Evolutionary conservation across 2,113 vertebrate genomes (phyloP).

Genomic region (Sinocyclocheilus maitianheensis): DNA sequence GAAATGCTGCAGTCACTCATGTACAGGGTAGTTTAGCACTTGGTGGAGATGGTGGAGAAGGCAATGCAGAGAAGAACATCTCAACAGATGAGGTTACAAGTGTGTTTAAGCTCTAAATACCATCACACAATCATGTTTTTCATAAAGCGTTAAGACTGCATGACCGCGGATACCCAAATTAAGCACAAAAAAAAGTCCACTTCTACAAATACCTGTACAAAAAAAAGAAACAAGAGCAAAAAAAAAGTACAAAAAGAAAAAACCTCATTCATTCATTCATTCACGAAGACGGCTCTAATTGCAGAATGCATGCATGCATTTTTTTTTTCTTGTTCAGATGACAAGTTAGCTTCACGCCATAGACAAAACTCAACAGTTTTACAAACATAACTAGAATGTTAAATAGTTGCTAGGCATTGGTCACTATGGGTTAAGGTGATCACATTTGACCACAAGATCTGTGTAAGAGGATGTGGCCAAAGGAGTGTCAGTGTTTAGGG

Average conservation of each 20-base stretch:
- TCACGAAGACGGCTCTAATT: constrained; percentile 72
- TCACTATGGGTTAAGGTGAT: constrained; percentile 63
- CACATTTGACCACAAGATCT: constrained; percentile 23
- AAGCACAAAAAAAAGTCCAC: constrained; percentile 68
- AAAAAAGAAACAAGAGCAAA: constrained; percentile 58
- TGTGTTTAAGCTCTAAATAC: constrained; percentile 74
- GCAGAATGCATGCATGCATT: constrained; percentile 73
- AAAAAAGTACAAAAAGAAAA: constrained; percentile 60
- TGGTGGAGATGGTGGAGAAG: constrained; percentile 40
- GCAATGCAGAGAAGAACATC: constrained; percentile 53
- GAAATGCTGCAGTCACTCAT: neutral
- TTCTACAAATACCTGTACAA: constrained; percentile 77
- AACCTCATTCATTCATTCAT: constrained; percentile 73
- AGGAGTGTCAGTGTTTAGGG: constrained; percentile 5
- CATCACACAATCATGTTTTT: constrained; percentile 67
- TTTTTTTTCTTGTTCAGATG: constrained; percentile 70
- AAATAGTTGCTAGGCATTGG: constrained; percentile 68
- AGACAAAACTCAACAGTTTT: constrained; percentile 68
- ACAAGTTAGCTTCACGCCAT: constrained; percentile 75
- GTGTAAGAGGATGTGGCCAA: constrained; percentile 33
- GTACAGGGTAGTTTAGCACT: constrained; percentile 36
- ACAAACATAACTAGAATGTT: constrained; percentile 74
- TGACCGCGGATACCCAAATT: constrained; percentile 65
- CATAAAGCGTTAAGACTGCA: constrained; percentile 62
- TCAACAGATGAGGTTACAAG: constrained; percentile 60